phyloP scores from a whole-genome alignment of 1,140 invertebrate species.

The Orius insidiosus region DNA sequence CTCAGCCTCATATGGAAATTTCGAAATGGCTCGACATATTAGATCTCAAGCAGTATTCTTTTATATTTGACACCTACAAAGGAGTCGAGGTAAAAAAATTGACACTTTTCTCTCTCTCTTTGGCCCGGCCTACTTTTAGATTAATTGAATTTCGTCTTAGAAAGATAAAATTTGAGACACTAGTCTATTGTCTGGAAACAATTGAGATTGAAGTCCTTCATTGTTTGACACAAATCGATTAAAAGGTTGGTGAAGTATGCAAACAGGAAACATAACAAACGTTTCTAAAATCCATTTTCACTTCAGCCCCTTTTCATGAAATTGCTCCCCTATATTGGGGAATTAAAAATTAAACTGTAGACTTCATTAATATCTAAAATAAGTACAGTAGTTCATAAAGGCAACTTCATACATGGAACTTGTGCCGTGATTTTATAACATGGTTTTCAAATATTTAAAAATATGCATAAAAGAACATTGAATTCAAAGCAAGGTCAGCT shows the following conservation, averaged over 20 bases:
- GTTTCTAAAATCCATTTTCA: too few relatives aligned
- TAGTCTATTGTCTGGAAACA: not conserved
- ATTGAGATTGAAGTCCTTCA: not conserved
- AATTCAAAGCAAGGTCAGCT: too few relatives aligned
- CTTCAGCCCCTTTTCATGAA: too few relatives aligned
- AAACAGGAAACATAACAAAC: too few relatives aligned
- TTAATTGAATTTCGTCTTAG: not conserved
- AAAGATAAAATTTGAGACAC: not conserved
- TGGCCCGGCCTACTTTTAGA: not conserved
- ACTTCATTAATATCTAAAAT: too few relatives aligned
- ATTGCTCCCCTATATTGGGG: too few relatives aligned
- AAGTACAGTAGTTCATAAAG: too few relatives aligned
- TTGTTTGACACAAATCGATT: not conserved
- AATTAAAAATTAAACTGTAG: too few relatives aligned
- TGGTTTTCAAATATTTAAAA: too few relatives aligned
- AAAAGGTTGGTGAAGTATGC: not conserved
- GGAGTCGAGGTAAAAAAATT: constrained; percentile 29
- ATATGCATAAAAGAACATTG: too few relatives aligned
- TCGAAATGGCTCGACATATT: constrained; percentile 27
- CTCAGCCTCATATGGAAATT: constrained; percentile 27
- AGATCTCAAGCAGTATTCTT: constrained; percentile 27
- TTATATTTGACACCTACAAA: constrained; percentile 28
- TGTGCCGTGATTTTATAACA: too few relatives aligned
- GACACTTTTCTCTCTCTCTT: not conserved
- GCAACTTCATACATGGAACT: too few relatives aligned